Conservation (phyloP, 1,140 invertebrate genomes). For the Bradynema listronoti region DNA sequence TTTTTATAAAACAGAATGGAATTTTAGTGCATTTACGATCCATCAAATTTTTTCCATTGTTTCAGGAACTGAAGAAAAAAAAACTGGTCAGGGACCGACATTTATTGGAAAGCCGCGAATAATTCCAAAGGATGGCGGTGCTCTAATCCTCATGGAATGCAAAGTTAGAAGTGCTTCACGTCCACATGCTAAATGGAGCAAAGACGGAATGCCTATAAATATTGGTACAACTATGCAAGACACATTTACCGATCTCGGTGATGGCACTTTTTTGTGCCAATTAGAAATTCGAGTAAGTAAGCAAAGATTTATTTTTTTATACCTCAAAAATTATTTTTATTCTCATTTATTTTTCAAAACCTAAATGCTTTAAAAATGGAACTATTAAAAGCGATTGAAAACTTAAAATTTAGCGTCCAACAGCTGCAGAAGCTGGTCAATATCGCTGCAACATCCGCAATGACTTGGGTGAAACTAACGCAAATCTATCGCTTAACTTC, state of each 20-base stretch:
- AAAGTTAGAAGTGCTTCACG: conserved; percentile 84
- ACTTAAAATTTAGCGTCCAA: conserved; percentile 68
- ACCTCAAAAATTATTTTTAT: not conserved
- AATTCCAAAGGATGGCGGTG: conserved; percentile 84
- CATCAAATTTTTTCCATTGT: conserved; percentile 39
- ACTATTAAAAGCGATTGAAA: conserved; percentile 14
- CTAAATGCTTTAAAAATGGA: conserved; percentile 8
- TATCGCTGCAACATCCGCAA: conserved; percentile 98
- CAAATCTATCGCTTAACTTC: conserved; percentile 90
- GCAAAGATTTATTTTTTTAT: not conserved
- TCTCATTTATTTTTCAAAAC: not conserved
- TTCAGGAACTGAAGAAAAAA: conserved; percentile 70
- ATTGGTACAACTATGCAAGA: conserved; percentile 82
- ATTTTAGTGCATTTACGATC: not conserved
- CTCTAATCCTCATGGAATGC: conserved; percentile 88
- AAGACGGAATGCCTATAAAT: conserved; percentile 69
- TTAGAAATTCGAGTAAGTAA: conserved; percentile 71
- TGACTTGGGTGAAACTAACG: conserved; percentile 80
- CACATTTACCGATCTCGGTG: conserved; percentile 74
- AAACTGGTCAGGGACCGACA: conserved; percentile 71
- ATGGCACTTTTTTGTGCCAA: conserved; percentile 79
- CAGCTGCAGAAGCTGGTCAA: conserved; percentile 84
- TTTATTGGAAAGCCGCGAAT: conserved; percentile 94
- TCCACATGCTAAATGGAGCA: conserved; percentile 65
- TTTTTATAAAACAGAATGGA: not conserved